Base-by-base conservation (phyloP, 2,113 vertebrate genomes). In the Actenoides lindsayi region DNA sequence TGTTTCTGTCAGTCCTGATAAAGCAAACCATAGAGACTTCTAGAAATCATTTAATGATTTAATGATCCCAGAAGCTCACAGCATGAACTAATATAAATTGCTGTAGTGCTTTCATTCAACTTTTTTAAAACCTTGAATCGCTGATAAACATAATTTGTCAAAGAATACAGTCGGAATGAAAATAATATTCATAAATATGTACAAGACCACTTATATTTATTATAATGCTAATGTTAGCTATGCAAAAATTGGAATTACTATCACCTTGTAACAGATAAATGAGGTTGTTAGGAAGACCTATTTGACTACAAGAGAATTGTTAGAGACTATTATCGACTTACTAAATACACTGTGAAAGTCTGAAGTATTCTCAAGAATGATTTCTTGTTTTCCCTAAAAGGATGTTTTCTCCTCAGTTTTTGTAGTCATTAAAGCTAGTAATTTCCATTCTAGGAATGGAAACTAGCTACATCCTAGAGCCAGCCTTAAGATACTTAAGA, bases 31-130 rank as follows among this genome's bases (percentile, higher is more conserved):
- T 37, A 76, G 21, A 84, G 27, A 87, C 14, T 82, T 76, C 62
- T 6, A 89, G 89, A 96, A 91, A 67, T 73, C 4, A 25, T 92
- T 44, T 79, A 54, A 79, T 75, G 6, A 94, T 91, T 95, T 95
- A 74, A 74, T 85, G 57, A 76, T 75, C 57, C 33, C 27, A 84
- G 42, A 68, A 94, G 77, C 31, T 76, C 35, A 87, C 27, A 87
- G 15, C 50, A 37, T 79, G 65, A 97, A 62, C 19, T 65, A 64
- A 68, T 56, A 82, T 31, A 73, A 91, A 84, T 76, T 60, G 3
- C 8, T 85, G 19, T n/a, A 69, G 8, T 60, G 31, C 1, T 79
- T 84, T 85, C 77, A n/a, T 53, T 89, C 39, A 85, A 31, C 7
- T 73, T 82, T 81, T 74, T 56, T 4, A 48, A 93, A 84, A 60